These are phyloP conservation scores for Trochalopteron elliotii DNA, from an alignment of 2,113 vertebrate species.

Conservation along the genomic window DNA sequence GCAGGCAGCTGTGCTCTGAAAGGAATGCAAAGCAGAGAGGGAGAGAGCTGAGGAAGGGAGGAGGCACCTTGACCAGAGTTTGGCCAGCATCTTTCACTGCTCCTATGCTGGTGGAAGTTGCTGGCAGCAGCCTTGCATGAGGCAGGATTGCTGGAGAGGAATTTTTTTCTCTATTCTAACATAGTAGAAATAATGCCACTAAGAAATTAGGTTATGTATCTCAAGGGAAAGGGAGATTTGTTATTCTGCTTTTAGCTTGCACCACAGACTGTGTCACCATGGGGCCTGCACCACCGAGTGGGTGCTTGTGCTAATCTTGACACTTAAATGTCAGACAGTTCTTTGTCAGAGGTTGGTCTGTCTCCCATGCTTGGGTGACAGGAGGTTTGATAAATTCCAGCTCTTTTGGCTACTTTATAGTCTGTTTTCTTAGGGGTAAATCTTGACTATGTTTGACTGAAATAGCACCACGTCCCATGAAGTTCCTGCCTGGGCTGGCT, in stretches of 20 bases:
- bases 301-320: background rate
- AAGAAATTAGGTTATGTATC: background rate
- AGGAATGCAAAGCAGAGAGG: background rate
- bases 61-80: background rate
- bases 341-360: background rate
- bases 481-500: background rate
- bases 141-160: background rate
- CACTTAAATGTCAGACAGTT: background rate
- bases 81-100: accelerated
- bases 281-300: background rate
- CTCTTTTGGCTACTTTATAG: background rate
- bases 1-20: background rate
- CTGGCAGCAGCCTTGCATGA: background rate
- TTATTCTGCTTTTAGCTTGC: background rate
- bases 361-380: background rate
- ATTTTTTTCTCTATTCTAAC: background rate
- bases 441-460: background rate
- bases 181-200: background rate
- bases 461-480: accelerated
- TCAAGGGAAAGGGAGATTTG: background rate
- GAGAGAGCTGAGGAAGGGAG: background rate
- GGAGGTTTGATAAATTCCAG: background rate
- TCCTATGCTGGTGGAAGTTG: background rate
- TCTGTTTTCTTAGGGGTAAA: background rate
- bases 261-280: background rate